These are phyloP conservation scores for Aplocera efformata DNA, from an alignment of 2,888 invertebrate species.

Conservation along the genomic window DNA sequence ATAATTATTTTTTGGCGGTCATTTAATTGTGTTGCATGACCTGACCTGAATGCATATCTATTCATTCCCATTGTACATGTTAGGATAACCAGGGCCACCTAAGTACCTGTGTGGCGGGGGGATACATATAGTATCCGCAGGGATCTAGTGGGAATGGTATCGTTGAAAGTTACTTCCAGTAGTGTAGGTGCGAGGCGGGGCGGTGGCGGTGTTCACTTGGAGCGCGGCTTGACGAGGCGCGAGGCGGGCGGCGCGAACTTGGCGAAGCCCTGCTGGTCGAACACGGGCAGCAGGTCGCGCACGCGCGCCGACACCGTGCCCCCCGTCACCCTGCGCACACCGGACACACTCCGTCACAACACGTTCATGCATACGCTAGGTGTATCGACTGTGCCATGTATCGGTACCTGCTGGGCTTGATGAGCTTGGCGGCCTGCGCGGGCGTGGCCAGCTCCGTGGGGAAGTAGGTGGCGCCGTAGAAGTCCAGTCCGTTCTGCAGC, in stretches of 20 bases:
- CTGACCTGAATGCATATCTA: too few relatives aligned
- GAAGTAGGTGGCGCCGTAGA: constrained; percentile 93
- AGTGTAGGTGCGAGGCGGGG: neutral
- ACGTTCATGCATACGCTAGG: neutral
- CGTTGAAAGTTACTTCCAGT: too few relatives aligned
- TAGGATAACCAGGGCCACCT: too few relatives aligned
- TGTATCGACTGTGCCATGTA: neutral
- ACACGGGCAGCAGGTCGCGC: constrained; percentile 88
- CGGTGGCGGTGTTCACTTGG: constrained; percentile 43
- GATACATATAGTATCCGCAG: too few relatives aligned
- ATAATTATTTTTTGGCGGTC: too few relatives aligned
- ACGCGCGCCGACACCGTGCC: constrained; percentile 85
- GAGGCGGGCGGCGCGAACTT: constrained; percentile 91
- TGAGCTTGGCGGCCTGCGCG: constrained; percentile 82
- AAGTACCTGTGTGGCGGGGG: too few relatives aligned
- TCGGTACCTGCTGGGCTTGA: constrained; percentile 70
- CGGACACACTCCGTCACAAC: too few relatives aligned
- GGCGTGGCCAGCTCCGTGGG: constrained; percentile 89
- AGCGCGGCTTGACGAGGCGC: constrained; percentile 85
- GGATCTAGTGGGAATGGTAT: too few relatives aligned
- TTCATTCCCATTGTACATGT: too few relatives aligned
- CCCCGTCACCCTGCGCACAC: constrained; percentile 82
- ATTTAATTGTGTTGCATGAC: too few relatives aligned
- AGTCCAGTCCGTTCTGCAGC: constrained; percentile 91
- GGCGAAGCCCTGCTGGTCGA: constrained; percentile 91